Evolutionary conservation across 2,113 vertebrate species (phyloP).

Genomic region (Gorsachius goisagi): DNA sequence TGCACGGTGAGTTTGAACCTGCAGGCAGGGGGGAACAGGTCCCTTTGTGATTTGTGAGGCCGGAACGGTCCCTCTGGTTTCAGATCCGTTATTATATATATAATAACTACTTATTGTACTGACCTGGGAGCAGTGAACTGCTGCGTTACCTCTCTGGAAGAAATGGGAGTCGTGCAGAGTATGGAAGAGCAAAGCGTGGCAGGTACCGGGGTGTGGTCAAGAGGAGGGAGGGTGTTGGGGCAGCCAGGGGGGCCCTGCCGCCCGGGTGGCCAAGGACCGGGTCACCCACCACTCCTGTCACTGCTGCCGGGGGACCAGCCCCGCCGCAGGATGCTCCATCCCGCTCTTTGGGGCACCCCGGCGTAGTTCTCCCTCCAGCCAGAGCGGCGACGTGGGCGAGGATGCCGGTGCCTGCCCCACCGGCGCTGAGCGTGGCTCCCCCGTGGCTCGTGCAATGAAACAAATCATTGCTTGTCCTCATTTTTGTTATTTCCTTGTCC

Average conservation of each 20-base stretch:
- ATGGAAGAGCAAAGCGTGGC: neutral
- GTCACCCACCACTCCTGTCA: neutral
- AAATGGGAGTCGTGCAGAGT: neutral
- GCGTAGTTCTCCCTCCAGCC: neutral
- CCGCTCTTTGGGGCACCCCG: too few relatives aligned
- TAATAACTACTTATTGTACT: neutral
- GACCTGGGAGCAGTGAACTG: neutral
- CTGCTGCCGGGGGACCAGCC: too few relatives aligned
- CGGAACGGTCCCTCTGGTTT: neutral
- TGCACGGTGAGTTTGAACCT: neutral
- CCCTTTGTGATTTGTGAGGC: neutral
- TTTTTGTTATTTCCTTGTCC: neutral
- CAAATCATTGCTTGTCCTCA: neutral
- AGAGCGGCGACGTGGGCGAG: neutral
- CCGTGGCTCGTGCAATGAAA: neutral
- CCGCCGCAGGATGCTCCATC: rapidly evolving
- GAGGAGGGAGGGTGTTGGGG: neutral
- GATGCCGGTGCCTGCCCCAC: neutral
- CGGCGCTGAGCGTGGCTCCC: neutral
- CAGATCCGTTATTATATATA: too few relatives aligned
- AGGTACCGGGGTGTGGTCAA: rapidly evolving
- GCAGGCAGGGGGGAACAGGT: rapidly evolving
- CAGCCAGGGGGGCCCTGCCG: neutral
- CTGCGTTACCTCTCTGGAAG: too few relatives aligned
- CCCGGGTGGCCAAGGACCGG: neutral